Evolutionary conservation across 2,888 invertebrate genomes (phyloP).

Genomic region (Halictus quadricinctus): DNA sequence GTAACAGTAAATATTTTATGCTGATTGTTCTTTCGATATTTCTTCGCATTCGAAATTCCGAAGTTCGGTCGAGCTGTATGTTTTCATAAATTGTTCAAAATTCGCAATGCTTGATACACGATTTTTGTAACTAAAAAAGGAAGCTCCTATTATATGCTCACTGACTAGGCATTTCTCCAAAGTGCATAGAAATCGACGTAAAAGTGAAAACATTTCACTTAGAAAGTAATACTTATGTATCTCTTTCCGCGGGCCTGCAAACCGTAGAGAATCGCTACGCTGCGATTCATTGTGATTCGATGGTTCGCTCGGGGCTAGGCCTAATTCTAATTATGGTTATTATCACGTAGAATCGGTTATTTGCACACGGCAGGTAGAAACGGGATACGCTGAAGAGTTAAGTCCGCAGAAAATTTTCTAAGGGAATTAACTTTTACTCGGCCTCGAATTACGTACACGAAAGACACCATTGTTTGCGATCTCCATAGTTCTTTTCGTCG

Average conservation of each 20-base stretch:
- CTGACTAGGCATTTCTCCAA: slow-evolving; percentile 47
- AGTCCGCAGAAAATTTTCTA: neutral
- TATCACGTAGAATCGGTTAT: neutral
- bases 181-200: slow-evolving; percentile 61
- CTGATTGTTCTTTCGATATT: neutral
- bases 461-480: neutral
- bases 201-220: slow-evolving; percentile 70
- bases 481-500: neutral
- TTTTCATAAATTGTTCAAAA: neutral
- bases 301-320: neutral
- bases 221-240: slow-evolving; percentile 65
- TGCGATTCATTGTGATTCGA: slow-evolving; percentile 40
- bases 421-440: slow-evolving; percentile 3
- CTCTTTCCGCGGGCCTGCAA: slow-evolving; percentile 39
- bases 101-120: neutral
- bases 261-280: slow-evolving; percentile 34
- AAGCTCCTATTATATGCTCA: slow-evolving; percentile 20
- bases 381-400: neutral
- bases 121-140: neutral
- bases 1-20: neutral
- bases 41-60: neutral
- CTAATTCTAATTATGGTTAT: slow-evolving; percentile 29
- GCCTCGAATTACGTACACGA: neutral
- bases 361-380: neutral
- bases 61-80: neutral